phyloP scores from a whole-genome alignment of 2,113 vertebrate genomes.

The Bubalus kerabau region DNA sequence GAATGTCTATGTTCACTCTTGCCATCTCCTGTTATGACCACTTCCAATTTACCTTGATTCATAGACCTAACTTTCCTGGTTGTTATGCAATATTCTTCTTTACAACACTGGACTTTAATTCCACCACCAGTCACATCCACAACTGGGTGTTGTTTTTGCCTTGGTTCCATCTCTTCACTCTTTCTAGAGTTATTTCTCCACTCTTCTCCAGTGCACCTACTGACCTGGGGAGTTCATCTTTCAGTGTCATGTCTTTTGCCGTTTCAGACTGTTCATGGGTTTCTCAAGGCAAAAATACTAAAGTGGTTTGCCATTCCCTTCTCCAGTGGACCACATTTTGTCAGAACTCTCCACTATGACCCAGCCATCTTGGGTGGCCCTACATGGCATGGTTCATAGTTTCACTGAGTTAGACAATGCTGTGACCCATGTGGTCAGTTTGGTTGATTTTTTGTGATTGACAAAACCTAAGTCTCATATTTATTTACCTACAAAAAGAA shows the following conservation, averaged over 20 bases:
- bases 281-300: not conserved
- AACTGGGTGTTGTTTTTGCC: not conserved
- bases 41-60: not conserved
- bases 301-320: not conserved
- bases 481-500: conserved; percentile 4
- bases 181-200: not conserved
- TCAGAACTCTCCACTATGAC: not conserved
- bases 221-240: not conserved
- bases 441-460: not conserved
- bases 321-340: not conserved
- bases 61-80: not conserved
- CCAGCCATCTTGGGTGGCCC: not conserved
- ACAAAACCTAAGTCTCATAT: not conserved
- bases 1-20: not conserved
- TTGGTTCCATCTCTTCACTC: not conserved
- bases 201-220: not conserved
- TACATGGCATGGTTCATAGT: not conserved
- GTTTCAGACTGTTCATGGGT: not conserved
- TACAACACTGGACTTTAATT: not conserved
- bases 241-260: not conserved
- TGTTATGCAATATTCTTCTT: not conserved
- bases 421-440: not conserved
- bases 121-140: not conserved
- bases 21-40: not conserved
- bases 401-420: not conserved